Percentiles rank a stretch among this genome's conserved stretches.
phyloP scores from a whole-genome alignment of 2,888 invertebrate species.

The Pharmacophagus antenor region DNA sequence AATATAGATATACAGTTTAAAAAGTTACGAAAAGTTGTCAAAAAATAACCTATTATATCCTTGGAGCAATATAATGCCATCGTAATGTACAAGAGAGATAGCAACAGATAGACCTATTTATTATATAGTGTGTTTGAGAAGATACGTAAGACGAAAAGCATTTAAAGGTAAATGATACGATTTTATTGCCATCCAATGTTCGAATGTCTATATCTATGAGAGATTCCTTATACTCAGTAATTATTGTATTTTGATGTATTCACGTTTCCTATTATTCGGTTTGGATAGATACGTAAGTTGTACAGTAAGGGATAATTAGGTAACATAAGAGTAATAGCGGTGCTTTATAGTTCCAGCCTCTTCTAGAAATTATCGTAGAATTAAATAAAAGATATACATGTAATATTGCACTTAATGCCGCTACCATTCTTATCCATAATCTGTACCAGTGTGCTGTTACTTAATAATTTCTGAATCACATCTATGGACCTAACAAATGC shows the following conservation, averaged over 20 bases:
- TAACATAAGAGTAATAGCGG: constrained; percentile 60
- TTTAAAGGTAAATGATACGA: not conserved
- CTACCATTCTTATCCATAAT: constrained; percentile 1
- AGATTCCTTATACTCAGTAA: constrained; percentile 14
- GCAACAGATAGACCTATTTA: not conserved
- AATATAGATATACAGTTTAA: no score
- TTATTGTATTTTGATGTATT: constrained; percentile 6
- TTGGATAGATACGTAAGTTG: constrained; percentile 62
- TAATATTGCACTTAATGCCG: not conserved
- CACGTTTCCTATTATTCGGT: constrained; percentile 18
- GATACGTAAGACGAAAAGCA: not conserved
- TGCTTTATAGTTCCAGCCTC: constrained; percentile 36
- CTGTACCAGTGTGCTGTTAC: constrained; percentile 10
- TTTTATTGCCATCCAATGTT: constrained; percentile 19
- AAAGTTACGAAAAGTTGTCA: not conserved
- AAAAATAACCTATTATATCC: not conserved
- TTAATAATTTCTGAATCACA: constrained; percentile 21
- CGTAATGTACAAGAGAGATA: not conserved
- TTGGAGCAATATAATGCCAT: not conserved
- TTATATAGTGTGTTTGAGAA: not conserved
- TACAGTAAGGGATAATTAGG: constrained; percentile 53
- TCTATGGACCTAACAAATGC: constrained; percentile 14
- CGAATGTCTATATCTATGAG: constrained; percentile 2
- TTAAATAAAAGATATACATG: not conserved
- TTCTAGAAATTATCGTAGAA: constrained; percentile 23